Percentiles rank a stretch among this genome's conserved stretches.
These are phyloP conservation scores for Paralichthys olivaceus DNA, from an alignment of 2,113 vertebrate genomes.

Conservation along the genomic window DNA sequence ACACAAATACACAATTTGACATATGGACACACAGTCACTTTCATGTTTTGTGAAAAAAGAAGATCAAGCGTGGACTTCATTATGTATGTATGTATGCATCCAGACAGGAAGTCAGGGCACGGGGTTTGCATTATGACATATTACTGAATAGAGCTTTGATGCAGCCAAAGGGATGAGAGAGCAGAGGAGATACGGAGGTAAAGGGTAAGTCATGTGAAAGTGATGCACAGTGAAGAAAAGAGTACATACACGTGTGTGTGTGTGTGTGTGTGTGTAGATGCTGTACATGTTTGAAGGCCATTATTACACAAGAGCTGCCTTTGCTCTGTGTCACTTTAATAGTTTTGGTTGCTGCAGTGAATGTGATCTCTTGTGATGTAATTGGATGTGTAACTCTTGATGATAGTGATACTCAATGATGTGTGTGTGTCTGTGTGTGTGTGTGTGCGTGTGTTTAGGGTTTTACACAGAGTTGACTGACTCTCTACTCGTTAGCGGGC, in stretches of 20 bases:
- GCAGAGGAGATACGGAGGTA: slow-evolving; percentile 12
- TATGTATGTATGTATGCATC: slow-evolving; percentile 74
- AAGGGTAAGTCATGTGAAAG: slow-evolving; percentile 10
- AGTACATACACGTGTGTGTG: neutral
- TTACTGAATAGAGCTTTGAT: slow-evolving; percentile 72
- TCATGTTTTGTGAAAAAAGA: slow-evolving; percentile 35
- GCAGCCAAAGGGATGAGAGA: slow-evolving; percentile 41
- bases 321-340: slow-evolving; percentile 38
- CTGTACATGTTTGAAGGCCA: slow-evolving; percentile 14
- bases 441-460: neutral
- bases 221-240: neutral
- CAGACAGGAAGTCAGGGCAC: slow-evolving; percentile 63
- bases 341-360: slow-evolving; percentile 25
- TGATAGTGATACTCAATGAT: slow-evolving; percentile 53
- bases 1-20: slow-evolving; percentile 24
- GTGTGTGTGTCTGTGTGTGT: slow-evolving; percentile 28
- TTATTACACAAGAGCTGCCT: slow-evolving; percentile 54
- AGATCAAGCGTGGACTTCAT: slow-evolving; percentile 53
- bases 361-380: slow-evolving; percentile 49
- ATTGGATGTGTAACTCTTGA: slow-evolving; percentile 69
- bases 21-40: slow-evolving; percentile 27
- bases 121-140: slow-evolving; percentile 72
- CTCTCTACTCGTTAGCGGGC: slow-evolving; percentile 5
- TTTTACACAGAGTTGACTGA: slow-evolving; percentile 1
- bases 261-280: neutral